Base-by-base conservation (phyloP, 1,140 invertebrate species). In the Bombus haemorrhoidalis region DNA sequence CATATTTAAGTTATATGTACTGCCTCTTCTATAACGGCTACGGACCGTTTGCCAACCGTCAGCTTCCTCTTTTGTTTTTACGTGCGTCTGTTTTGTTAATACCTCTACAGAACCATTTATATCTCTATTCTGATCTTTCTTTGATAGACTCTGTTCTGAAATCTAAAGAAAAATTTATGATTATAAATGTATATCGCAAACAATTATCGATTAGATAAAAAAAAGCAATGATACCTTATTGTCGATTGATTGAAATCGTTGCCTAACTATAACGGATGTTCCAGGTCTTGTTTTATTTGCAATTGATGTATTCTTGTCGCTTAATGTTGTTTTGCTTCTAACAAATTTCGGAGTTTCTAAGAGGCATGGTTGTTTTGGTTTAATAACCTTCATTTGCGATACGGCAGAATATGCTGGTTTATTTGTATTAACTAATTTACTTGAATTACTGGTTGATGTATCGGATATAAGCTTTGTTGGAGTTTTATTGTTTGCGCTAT, bases 21-120 rank as follows among this genome's bases (percentile, higher is more conserved):
- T 95, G n/a, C 94, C 93, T 86, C 94, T 91, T 88, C 94, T 90
- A 73, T 91, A 94, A 78, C 96, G 95, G 79, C 96, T 95, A 15
- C 96, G 95, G 1, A 97, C 97, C 15, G 96, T 97, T 93, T 97
- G 96, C 97, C 97, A 97, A 5, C 96, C 97, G 83, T 96, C 95
- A 71, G 83, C 90, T 78, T 95, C 94, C 18, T 93, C 93, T 79
- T 93, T 93, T 12, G 77, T 57, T 68, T 92, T 93, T 3, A 77
- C 43, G 59, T 72, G 41, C 28, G 90, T 85, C 47, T 90, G 88
- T 34, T 92, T 93, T 6, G 89, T 91, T 57, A 93, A 83, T 15
- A 93, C 92, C 75, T 95, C 95, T 12, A 93, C 92, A 0, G 94
- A 94, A n/a, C 89, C 86, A 71, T 91, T 92, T 18, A 93, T 93